Evolutionary conservation across 2,797 vertebrate species (phyloP), one percentile per base, ranked within the genome.

Genomic region (Artibeus jamaicensis): DNA sequence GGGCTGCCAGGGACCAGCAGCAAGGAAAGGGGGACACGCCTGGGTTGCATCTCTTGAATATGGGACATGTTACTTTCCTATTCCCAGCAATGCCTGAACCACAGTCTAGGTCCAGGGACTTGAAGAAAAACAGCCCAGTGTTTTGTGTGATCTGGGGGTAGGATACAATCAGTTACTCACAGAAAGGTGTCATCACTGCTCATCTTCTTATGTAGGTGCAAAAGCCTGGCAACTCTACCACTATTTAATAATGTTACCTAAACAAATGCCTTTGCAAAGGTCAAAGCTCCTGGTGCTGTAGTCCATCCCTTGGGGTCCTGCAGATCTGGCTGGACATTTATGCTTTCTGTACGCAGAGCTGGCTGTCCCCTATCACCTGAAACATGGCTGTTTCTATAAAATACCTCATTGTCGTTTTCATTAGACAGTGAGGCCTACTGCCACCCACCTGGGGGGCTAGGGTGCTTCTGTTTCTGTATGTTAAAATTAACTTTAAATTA

Each of bases 401-500:
- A 46, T 8, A 4, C 32, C 46, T 15, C 19, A 48, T 16, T 12
- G 22, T 86, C 29, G 26, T 84, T 84, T 93, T 39, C 74, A 16
- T 19, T 16, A 9, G 44, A 34, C 34, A 4, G 12, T 1, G 24
- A 11, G 22, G 65, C 22, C 6, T 34, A 62, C 83, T 9, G 74
- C 34, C 55, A 15, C 37, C 77, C 55, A 21, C 29, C 48, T 5
- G 0, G 10, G 71, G 79, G 46, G 39, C 6, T 0, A 5, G 21
- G 34, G 10, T 0, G 0, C 62, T 78, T 82, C 77, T 70, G 86
- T 15, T 48, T 29, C 46, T 71, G 18, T 55, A 3, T 48, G 68
- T 90, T 62, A 70, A 96, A 96, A 95, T 94, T 53, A 93, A 85
- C 95, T 92, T 92, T 89, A 93, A 89, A 96, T 93, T 88, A 91